These are phyloP conservation scores for Sigmodon hispidus DNA, from an alignment of 2,113 vertebrate genomes.

Conservation along the genomic window DNA sequence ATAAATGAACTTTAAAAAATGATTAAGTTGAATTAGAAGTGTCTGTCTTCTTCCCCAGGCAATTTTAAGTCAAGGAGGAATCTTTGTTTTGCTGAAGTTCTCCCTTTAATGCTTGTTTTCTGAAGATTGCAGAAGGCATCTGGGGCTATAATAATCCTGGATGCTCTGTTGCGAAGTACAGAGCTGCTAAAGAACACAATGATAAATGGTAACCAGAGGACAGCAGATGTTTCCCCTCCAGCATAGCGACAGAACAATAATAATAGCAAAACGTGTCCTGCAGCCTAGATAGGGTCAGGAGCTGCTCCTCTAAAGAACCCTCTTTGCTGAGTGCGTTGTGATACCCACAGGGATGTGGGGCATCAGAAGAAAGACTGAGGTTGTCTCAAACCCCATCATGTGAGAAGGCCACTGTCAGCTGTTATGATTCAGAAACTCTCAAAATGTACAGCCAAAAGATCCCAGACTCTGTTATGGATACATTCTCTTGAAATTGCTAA, in stretches of 20 bases:
- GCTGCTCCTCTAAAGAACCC: constrained; percentile 71
- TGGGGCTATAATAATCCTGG: constrained; percentile 69
- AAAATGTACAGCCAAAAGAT: constrained; percentile 47
- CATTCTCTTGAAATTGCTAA: constrained; percentile 69
- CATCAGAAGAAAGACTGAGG: constrained; percentile 64
- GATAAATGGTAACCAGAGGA: constrained; percentile 74
- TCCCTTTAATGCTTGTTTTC: constrained; percentile 76
- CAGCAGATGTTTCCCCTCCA: constrained; percentile 86
- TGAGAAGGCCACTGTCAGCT: constrained; percentile 54
- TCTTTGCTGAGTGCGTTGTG: constrained; percentile 50
- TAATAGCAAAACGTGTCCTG: constrained; percentile 64
- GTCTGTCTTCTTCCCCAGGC: constrained; percentile 74
- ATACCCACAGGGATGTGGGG: background rate
- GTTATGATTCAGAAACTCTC: constrained; percentile 56
- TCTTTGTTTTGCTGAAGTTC: constrained; percentile 80
- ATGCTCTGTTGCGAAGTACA: constrained; percentile 71
- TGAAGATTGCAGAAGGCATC: constrained; percentile 77
- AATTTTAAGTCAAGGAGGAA: constrained; percentile 76
- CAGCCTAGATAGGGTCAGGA: constrained; percentile 58
- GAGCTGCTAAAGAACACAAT: constrained; percentile 55
- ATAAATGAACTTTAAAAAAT: constrained; percentile 72
- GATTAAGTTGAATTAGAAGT: constrained; percentile 47
- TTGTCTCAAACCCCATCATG: constrained; percentile 9
- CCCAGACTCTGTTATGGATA: constrained; percentile 58
- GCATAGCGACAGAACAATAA: constrained; percentile 77